A percentile compares a stretch with the other conserved stretches of the same genome.
phyloP scores from a whole-genome alignment of 2,113 vertebrate genomes.

The Megalops atlanticus region DNA sequence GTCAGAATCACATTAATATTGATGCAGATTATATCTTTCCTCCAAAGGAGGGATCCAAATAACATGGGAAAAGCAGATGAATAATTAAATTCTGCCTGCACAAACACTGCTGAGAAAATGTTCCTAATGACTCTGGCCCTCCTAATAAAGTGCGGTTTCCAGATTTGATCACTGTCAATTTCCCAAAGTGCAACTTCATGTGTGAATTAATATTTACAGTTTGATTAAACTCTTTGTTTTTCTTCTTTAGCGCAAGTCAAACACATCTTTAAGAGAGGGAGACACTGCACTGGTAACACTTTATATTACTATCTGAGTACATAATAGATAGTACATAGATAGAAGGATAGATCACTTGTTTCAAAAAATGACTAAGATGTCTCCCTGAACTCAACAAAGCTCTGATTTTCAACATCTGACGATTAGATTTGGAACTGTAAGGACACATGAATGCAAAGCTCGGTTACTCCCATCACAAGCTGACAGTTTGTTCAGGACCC shows the following conservation, averaged over 20 bases:
- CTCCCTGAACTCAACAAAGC: too few species aligned
- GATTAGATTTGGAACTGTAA: too few species aligned
- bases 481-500: too few species aligned
- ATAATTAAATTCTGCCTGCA: not conserved
- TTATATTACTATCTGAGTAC: not conserved
- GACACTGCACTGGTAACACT: not conserved
- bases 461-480: too few species aligned
- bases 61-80: not conserved
- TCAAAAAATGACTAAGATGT: too few species aligned
- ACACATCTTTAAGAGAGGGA: not conserved
- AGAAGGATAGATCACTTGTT: too few species aligned
- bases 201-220: not conserved
- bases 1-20: conserved; percentile 8
- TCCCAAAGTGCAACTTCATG: not conserved
- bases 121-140: not conserved
- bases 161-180: not conserved
- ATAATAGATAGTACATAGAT: too few species aligned
- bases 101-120: not conserved
- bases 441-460: too few species aligned
- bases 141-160: not conserved
- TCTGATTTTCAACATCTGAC: too few species aligned
- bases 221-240: not conserved
- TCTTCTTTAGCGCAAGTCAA: not conserved
- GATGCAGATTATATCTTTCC: not conserved
- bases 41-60: not conserved